These are phyloP conservation scores for Drosophila yakuba DNA, from an alignment of 1,140 invertebrate genomes.

Conservation along the genomic window DNA sequence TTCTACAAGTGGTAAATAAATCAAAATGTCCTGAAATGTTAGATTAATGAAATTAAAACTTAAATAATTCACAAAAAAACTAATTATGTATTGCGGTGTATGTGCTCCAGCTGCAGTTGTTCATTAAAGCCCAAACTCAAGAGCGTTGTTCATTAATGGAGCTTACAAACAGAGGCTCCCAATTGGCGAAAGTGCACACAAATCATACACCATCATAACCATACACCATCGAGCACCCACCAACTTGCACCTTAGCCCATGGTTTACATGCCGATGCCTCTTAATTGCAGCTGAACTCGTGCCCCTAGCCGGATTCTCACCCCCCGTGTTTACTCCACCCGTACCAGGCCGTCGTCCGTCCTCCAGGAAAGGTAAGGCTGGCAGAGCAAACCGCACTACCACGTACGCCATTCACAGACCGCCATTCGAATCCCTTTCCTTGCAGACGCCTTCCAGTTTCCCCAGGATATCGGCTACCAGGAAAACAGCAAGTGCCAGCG, in stretches of 20 bases:
- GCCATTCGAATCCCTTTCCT: neutral
- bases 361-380: slow-evolving; percentile 36
- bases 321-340: neutral
- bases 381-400: slow-evolving; percentile 6
- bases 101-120: slow-evolving; percentile 13
- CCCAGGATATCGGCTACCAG: slow-evolving; percentile 31
- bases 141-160: slow-evolving; percentile 47
- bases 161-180: slow-evolving; percentile 13
- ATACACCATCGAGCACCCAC: slow-evolving; percentile 13
- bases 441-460: slow-evolving; percentile 50
- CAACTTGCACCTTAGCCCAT: slow-evolving; percentile 41
- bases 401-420: neutral
- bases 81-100: slow-evolving; percentile 6
- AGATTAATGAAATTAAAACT: too few relatives aligned
- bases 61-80: too few relatives aligned
- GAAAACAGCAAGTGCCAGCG: slow-evolving; percentile 46
- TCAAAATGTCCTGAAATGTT: too few relatives aligned
- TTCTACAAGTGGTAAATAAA: too few relatives aligned
- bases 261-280: slow-evolving; percentile 59
- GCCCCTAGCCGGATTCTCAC: slow-evolving; percentile 9
- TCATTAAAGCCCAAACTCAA: slow-evolving; percentile 26
- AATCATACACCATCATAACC: neutral
- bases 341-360: slow-evolving; percentile 4
- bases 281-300: slow-evolving; percentile 62
- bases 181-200: slow-evolving; percentile 17